Evolutionary conservation across 2,113 vertebrate species (phyloP).

Genomic region (Neomonachus schauinslandi): DNA sequence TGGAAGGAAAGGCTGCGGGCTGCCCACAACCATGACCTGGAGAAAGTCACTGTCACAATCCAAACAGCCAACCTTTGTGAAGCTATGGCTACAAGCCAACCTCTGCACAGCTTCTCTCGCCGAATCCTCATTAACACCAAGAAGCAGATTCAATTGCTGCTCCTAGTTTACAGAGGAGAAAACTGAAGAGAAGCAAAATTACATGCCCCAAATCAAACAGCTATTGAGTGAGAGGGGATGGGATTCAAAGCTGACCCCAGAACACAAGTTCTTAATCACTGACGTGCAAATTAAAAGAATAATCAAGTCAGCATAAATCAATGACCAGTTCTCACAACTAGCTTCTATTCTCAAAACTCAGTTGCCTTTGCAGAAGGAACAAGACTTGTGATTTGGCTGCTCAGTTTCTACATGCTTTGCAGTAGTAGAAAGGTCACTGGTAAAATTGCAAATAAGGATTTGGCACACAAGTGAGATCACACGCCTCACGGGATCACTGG

Average conservation of each 20-base stretch:
- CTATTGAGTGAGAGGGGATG: not conserved
- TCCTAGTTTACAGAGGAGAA: not conserved
- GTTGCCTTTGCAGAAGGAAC: not conserved
- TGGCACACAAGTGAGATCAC: not conserved
- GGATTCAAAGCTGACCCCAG: not conserved
- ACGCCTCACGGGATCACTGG: not conserved
- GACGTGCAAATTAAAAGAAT: not conserved
- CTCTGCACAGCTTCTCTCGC: not conserved
- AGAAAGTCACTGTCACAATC: not conserved
- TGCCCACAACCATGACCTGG: not conserved
- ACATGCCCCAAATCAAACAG: not conserved
- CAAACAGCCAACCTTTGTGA: not conserved
- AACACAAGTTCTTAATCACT: not conserved
- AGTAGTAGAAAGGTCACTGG: not conserved
- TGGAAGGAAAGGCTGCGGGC: not conserved
- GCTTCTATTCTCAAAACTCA: not conserved
- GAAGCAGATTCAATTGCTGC: not conserved
- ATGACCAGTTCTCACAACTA: not conserved
- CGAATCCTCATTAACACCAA: not conserved
- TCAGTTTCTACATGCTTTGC: not conserved
- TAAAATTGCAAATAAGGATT: not conserved
- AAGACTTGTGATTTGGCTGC: not conserved
- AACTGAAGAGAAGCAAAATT: not conserved
- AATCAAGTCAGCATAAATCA: not conserved
- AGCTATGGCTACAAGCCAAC: accelerated